These are phyloP conservation scores for Ailuropoda melanoleuca DNA, from an alignment of 2,113 vertebrate genomes.

Conservation along the genomic window DNA sequence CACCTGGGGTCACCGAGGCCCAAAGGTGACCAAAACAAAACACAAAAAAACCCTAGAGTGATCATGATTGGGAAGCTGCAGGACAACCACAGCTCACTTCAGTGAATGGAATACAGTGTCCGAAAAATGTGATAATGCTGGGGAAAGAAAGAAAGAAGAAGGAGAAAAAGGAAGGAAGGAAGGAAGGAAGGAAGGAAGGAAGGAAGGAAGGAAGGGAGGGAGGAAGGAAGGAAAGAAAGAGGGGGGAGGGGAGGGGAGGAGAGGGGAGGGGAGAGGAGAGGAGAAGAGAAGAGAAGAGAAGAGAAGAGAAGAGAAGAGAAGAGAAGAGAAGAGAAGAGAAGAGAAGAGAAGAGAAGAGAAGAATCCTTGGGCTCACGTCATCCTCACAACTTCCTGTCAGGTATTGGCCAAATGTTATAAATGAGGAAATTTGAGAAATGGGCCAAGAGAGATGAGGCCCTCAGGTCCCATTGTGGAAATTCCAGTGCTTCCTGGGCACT, in stretches of 20 bases:
- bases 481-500: neutral
- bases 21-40: constrained; percentile 20
- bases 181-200: too few relatives aligned
- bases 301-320: too few relatives aligned
- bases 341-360: too few relatives aligned
- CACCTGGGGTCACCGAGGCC: constrained; percentile 25
- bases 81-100: neutral
- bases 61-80: neutral
- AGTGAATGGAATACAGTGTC: neutral
- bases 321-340: too few relatives aligned
- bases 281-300: too few relatives aligned
- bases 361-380: neutral
- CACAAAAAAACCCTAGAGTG: neutral
- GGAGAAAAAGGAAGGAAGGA: too few relatives aligned
- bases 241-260: too few relatives aligned
- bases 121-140: neutral
- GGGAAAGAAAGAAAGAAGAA: neutral
- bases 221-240: too few relatives aligned
- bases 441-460: neutral
- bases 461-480: neutral
- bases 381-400: neutral
- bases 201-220: too few relatives aligned
- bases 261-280: too few relatives aligned
- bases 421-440: neutral
- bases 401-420: neutral